These are phyloP conservation scores for Armadillidium nasatum DNA, from an alignment of 1,140 invertebrate genomes.

Conservation along the genomic window DNA sequence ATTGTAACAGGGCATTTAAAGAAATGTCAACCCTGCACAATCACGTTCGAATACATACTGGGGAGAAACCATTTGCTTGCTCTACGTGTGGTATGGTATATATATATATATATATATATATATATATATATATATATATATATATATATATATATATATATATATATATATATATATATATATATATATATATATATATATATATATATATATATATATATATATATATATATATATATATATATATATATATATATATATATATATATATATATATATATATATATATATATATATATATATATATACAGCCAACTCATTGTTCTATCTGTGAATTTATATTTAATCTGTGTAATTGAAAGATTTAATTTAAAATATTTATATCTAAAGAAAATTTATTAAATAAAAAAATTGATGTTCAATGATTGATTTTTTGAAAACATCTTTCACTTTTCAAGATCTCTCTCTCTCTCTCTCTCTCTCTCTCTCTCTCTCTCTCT, in stretches of 20 bases:
- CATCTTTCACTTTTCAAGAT: no score
- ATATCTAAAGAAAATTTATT: no score
- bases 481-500: no score
- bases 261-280: constrained; percentile 4
- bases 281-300: constrained; percentile 11
- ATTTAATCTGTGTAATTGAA: no score
- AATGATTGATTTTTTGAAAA: no score
- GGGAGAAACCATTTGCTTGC: constrained; percentile 85
- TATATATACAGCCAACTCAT: constrained; percentile 4
- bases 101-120: not conserved
- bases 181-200: not conserved
- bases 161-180: constrained; percentile 4
- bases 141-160: constrained; percentile 14
- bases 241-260: constrained; percentile 65
- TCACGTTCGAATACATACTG: constrained; percentile 78
- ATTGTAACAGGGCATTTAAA: constrained; percentile 77
- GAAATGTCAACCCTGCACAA: constrained; percentile 84
- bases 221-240: not conserved
- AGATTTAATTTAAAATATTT: no score
- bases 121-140: constrained; percentile 14
- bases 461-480: no score
- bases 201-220: constrained; percentile 6
- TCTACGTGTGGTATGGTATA: constrained; percentile 67
- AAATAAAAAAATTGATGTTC: no score
- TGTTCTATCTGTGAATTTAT: no score